Base-by-base conservation (phyloP, 2,888 invertebrate genomes). In the Polydrusus cervinus region DNA sequence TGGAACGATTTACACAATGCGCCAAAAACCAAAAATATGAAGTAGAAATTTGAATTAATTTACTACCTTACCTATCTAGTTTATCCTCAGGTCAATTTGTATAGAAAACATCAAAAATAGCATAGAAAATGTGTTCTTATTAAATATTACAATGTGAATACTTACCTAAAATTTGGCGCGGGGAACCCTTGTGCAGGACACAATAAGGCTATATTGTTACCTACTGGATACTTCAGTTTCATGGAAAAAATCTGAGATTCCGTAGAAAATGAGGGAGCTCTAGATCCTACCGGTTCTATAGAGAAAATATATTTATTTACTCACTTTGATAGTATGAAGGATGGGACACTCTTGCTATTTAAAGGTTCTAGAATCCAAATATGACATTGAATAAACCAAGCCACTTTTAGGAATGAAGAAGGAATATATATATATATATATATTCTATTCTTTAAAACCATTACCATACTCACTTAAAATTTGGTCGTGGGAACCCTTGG, bases 121-220 rank as follows among this genome's bases (percentile, higher is more conserved):
- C n/a, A n/a, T n/a, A n/a, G n/a, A n/a, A n/a, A n/a, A n/a, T n/a
- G n/a, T n/a, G n/a, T n/a, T n/a, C n/a, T n/a, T n/a, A n/a, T n/a
- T n/a, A n/a, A n/a, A n/a, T n/a, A n/a, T n/a, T n/a, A n/a, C n/a
- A n/a, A n/a, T n/a, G n/a, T n/a, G 3, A 64, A 16, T 70, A 68
- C 79, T 30, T 90, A 93, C 93, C 91, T 92, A 90, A 92, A 92
- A 81, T 89, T 87, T 83, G 93, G 93, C 83, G 92, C 90, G 61
- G 93, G 94, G 86, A 90, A 92, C 8, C 90, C 92, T 86, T 93
- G 93, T 61, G 93, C 92, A 82, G 92, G 92, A 84, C 93, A 93
- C 67, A 92, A 86, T 75, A 93, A 85, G 14, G 90, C 89, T 82
- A 92, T 89, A 74, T 89, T 89, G 62, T 88, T 86, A 14, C 86